Evolutionary conservation across 2,797 vertebrate species (phyloP), one percentile per base, ranked within the genome.

Genomic region (Coilia nasus): DNA sequence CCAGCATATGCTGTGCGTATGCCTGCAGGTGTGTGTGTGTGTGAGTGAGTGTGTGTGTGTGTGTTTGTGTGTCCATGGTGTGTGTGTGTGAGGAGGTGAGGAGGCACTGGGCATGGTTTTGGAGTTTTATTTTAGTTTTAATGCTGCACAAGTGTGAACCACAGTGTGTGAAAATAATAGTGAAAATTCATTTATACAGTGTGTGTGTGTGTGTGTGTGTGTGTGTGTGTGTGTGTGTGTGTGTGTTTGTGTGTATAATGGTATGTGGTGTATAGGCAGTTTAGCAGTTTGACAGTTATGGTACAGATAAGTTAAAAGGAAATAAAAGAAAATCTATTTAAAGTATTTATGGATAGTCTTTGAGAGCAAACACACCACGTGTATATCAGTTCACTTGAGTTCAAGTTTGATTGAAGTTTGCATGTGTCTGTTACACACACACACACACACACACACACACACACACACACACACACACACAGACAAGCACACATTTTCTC

Each of bases 1-100:
- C 94, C 87, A 86, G 89, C 25, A 9, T 89, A 90, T 86, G 47
- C 47, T 19, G 62, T 67, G 25, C 25, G 25, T 67, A 25, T 31
- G 62, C 23, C 62, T 67, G 62, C 62, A 67, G 62, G 44, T 82
- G 25, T 56, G 25, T 31, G 25, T 81, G 78, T 81, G 78, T 81
- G 78, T 46, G 78, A 21, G 78, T 81, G 78, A 21, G 78, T 80
- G 75, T 80, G 75, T 81, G 78, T 81, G 78, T 81, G 78, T 81
- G 78, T 44, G 41, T 81, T 35, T 19, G 31, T 44, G 35, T 28
- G 23, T 25, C 12, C 28, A n/a, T 54, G 46, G 41, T 81, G 80
- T 82, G 47, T 82, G n/a, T 82, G 21, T 82, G 21, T 54, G 11
- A 25, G 81, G 54, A 14, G 54, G 6, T 82, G 81, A 2, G 28